Evolutionary conservation across 2,797 vertebrate genomes (phyloP), one percentile per base, ranked within the genome.

Genomic region (Molothrus ater): DNA sequence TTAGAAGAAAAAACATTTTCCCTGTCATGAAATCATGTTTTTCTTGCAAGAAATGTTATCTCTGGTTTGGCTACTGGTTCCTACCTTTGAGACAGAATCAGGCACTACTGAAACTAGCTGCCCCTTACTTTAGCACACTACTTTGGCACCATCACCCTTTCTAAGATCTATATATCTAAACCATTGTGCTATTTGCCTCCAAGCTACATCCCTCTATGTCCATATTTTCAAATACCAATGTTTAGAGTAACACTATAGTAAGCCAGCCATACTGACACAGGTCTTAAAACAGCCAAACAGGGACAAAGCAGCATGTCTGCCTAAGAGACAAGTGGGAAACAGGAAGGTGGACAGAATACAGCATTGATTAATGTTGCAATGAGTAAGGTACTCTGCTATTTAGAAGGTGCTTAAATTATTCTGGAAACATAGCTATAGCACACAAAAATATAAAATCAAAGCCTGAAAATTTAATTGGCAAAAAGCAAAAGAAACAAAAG

Each of bases 1-100:
- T 86, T 24, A 91, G 51, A 69, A 95, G 82, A 59, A 59, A 50
- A 89, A 94, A 83, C 59, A 65, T 90, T 92, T 90, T 88, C 12
- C 48, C 61, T 89, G 79, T 63, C 81, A 93, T 11, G 16, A 76
- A 87, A 74, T 56, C 38, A 38, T 51, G n/a, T 24, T 91, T 92
- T 91, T 59, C 72, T 94, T 94, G 63, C 21, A 79, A 75, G 70
- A 93, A 93, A 79, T 56, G 22, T 73, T 93, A 43, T 74, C 61
- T 93, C 69, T 73, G 7, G 2, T 64, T 80, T 78, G 40, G 40
- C 31, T 90, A 4, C 75, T 43, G 28, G 9, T 63, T 87, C 42
- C 29, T 69, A 75, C 17, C 31, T 51, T 28, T 25, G 42, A n/a
- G 80, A 74, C 10, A 71, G 28, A 29, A 6, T 40, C 26, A 92